Evolutionary conservation across 2,113 vertebrate genomes (phyloP), one percentile per base, ranked within the genome.

Genomic region (Sakesphorus luctuosus): DNA sequence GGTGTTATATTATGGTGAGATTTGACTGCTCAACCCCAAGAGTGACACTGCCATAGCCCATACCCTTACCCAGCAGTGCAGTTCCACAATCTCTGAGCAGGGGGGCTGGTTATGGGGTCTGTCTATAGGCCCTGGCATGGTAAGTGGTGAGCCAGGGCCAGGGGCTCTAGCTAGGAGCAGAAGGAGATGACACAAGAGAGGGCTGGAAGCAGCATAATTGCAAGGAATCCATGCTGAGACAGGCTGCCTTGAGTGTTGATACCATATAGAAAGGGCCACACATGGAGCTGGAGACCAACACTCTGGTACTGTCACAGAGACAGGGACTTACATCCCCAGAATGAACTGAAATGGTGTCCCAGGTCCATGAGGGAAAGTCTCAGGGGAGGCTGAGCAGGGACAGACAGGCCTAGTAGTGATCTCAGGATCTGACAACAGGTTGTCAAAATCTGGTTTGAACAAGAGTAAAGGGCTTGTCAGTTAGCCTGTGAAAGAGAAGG

Each of bases 21-120:
- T 8, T 10, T 7, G 31, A 10, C 24, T 71, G 18, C 13, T 8
- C 7, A 13, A 1, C 36, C 26, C 26, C 6, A 7, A 4, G n/a
- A n/a, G 6, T 0, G 4, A 17, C 3, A 1, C 15, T 36, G 40
- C 31, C 1, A 3, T 9, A 63, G 40, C 24, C 38, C 0, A 0
- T 56, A 20, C 6, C 13, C 31, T 66, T 44, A 19, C 9, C 10
- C 29, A 16, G 3, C 13, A 3, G 1, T 49, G 12, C 46, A 61
- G 10, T n/a, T 61, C 19, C 11, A 15, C 7, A 38, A 13, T 36
- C 23, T 38, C 24, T 59, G 53, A 17, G 18, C 0, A 0, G 5
- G 10, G 15, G 5, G 6, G 3, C 3, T 87, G 35, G 16, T 33
- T 53, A 0, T 47, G 36, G 33, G 23, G 16, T 35, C 72, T 88